Evolutionary conservation across 2,113 vertebrate genomes (phyloP), one percentile per base, ranked within the genome.

Genomic region (Hippocampus guttulatus): DNA sequence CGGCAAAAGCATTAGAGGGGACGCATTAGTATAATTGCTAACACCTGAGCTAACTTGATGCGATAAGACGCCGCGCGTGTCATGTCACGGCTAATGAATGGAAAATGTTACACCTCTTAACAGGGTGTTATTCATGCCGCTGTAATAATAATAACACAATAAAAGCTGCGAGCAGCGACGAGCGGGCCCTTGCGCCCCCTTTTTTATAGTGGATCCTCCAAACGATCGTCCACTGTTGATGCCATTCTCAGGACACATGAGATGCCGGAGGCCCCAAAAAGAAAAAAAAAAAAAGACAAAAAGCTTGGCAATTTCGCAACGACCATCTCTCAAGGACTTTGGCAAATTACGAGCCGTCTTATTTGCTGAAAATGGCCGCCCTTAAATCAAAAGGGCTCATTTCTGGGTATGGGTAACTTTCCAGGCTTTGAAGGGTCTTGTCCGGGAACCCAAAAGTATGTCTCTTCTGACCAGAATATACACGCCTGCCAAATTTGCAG

Each of bases 91-190:
- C 70, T 73, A 47, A 64, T 79, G 41, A 62, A 40, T 58, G 14
- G 76, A 81, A 87, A 85, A 79, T 69, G 38, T 84, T 81, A 79
- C 69, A 77, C 30, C 0, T 54, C 51, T 52, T 3, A 66, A 68
- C 66, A 58, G 70, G 58, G 15, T 45, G 67, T 74, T 69, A 57
- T 57, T 47, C 27, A 69, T 70, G 68, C 55, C 73, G 69, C 61
- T 77, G 76, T 64, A 82, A 83, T 58, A 85, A 78, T 77, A 62
- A 87, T 16, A 49, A 49, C 3, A 49, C 18, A 49, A 49, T 52
- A 8, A 52, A 52, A 52, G 47, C 47, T 18, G 16, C 5, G 5
- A 49, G 47, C 47, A 49, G 47, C 5, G 33, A 38, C 33, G 33
- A 38, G 5, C 33, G 33, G 47, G 16, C 16, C 16, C 16, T 20